Evolutionary conservation across 1,140 invertebrate genomes (phyloP).

Genomic region (Andrena cerasifolii): DNA sequence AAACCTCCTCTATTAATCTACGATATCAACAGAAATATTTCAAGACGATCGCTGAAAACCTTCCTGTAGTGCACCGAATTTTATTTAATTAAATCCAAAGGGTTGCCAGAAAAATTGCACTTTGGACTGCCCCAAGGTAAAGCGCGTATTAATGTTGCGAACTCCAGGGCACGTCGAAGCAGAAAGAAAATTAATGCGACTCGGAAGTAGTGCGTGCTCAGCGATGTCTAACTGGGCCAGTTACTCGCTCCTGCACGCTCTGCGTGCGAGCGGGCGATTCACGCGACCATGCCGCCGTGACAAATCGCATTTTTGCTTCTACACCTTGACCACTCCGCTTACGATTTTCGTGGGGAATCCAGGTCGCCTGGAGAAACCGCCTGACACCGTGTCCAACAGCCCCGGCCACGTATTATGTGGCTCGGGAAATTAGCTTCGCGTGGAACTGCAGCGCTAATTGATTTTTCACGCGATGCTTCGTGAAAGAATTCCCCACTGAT

Average conservation of each 20-base stretch:
- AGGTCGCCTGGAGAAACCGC: constrained; percentile 6
- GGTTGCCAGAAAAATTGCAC: no score
- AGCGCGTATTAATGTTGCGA: no score
- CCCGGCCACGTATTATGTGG: neutral
- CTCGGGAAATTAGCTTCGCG: neutral
- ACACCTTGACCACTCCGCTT: constrained; percentile 12
- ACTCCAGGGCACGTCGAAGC: neutral
- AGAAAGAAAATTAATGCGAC: constrained; percentile 33
- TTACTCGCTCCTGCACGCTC: constrained; percentile 18
- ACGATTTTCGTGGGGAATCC: constrained; percentile 21
- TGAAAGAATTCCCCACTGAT: neutral
- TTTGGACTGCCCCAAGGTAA: no score
- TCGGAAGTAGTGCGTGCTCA: neutral
- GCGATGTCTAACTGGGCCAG: constrained; percentile 8
- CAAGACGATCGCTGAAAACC: no score
- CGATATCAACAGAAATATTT: neutral
- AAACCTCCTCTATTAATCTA: neutral
- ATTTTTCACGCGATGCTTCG: neutral
- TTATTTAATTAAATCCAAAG: no score
- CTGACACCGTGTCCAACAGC: neutral
- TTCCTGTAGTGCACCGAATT: no score
- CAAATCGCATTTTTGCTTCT: constrained; percentile 37
- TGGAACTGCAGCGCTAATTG: neutral
- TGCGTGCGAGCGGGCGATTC: neutral
- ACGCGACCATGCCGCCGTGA: constrained; percentile 12